Evolutionary conservation across 92 coral and sea anemone genomes (phyloP), one percentile per base, ranked within the genome.

Genomic region (Virgularia gustaviana): DNA sequence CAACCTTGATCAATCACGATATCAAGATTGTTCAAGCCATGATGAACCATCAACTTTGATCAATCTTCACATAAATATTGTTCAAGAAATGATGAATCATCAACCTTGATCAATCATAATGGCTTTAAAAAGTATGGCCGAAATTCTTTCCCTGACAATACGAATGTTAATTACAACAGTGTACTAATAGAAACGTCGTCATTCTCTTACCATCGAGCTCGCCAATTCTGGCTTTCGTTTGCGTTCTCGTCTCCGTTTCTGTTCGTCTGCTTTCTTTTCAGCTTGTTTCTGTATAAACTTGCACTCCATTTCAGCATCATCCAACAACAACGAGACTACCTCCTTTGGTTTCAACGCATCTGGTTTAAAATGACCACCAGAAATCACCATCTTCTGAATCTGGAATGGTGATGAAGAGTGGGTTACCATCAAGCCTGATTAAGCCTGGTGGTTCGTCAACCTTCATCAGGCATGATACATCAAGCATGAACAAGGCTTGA

Each of bases 381-480:
- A 94, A 42, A 94, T 94, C 38, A 94, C 99, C 99, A 94, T 94
- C 75, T 86, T 85, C 60, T 94, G 99, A 78, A 94, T 94, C 99
- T 91, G 72, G 63, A 39, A 24, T 19, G 12, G n/a, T n/a, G n/a
- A n/a, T n/a, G n/a, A n/a, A n/a, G n/a, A n/a, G n/a, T n/a, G n/a
- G n/a, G n/a, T n/a, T n/a, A n/a, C n/a, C n/a, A n/a, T n/a, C n/a
- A n/a, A n/a, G n/a, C n/a, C n/a, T n/a, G n/a, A n/a, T n/a, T n/a
- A n/a, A n/a, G n/a, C n/a, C n/a, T n/a, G n/a, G n/a, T n/a, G n/a
- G n/a, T n/a, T n/a, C n/a, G n/a, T n/a, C n/a, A n/a, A n/a, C n/a
- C n/a, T n/a, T n/a, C n/a, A n/a, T n/a, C n/a, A n/a, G n/a, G n/a
- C n/a, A n/a, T n/a, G n/a, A n/a, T n/a, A n/a, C n/a, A n/a, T n/a